Evolutionary conservation across 2,797 vertebrate species (phyloP).

Genomic region (Enteromius viviparus): DNA sequence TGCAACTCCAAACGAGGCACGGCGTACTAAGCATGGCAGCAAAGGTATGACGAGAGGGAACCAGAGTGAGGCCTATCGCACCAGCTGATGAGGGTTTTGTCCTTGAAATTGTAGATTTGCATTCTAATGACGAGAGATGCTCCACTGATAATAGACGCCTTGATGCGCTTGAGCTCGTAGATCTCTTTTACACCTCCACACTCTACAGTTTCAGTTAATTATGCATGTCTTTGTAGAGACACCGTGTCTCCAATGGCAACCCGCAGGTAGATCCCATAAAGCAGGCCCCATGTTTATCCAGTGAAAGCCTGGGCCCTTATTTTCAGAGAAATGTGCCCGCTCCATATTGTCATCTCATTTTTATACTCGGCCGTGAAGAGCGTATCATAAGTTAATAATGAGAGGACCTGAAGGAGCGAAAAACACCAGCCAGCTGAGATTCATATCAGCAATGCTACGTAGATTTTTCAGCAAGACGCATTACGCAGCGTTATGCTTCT

Average conservation of each 20-base stretch:
- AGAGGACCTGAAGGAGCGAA: conserved; percentile 52
- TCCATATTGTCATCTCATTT: conserved; percentile 44
- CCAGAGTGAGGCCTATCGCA: conserved; percentile 51
- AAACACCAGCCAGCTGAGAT: conserved; percentile 50
- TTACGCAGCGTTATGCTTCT: conserved; percentile 23
- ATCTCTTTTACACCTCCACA: conserved; percentile 59
- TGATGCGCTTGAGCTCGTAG: conserved; percentile 68
- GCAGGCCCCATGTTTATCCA: conserved; percentile 41
- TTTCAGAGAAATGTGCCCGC: conserved; percentile 44
- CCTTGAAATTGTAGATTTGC: conserved; percentile 64
- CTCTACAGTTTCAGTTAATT: conserved; percentile 66
- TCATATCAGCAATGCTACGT: conserved; percentile 10
- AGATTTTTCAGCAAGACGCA: conserved; percentile 21
- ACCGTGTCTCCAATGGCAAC: conserved; percentile 61
- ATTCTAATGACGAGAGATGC: conserved; percentile 63
- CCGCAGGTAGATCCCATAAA: conserved; percentile 54
- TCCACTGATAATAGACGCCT: conserved; percentile 62
- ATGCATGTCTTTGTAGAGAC: conserved; percentile 63
- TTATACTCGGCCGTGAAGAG: conserved; percentile 52
- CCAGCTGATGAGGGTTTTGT: conserved; percentile 61
- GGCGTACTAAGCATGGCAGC: conserved; percentile 62
- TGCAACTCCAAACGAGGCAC: conserved; percentile 71
- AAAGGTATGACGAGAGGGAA: conserved; percentile 29
- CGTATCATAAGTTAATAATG: conserved; percentile 57
- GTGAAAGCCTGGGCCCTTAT: conserved; percentile 37